These are phyloP conservation scores for Setophaga coronata DNA, from an alignment of 2,113 vertebrate species.

Conservation along the genomic window DNA sequence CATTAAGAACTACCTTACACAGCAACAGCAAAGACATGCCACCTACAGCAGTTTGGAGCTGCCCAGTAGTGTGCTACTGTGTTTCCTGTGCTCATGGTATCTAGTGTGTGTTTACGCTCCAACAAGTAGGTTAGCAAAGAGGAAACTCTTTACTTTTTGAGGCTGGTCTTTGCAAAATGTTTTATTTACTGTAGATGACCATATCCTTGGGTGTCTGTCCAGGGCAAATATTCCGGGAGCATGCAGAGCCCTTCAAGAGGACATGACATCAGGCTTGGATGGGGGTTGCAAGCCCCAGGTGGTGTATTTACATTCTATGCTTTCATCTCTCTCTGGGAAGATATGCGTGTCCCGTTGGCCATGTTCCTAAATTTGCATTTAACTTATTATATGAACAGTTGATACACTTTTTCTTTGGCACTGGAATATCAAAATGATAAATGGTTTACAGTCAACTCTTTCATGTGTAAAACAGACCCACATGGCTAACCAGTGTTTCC, in stretches of 20 bases:
- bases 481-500: not conserved
- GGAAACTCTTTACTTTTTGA: not conserved
- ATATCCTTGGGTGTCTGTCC: not conserved
- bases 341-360: not conserved
- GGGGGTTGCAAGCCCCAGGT: not conserved
- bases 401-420: not conserved
- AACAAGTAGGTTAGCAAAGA: not conserved
- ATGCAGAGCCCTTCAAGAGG: not conserved
- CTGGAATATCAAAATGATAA: not conserved
- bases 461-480: not conserved
- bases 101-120: accelerated
- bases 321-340: not conserved
- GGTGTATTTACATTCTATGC: not conserved
- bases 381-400: not conserved
- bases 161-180: not conserved
- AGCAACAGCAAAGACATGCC: not conserved
- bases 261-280: not conserved
- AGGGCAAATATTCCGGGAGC: not conserved
- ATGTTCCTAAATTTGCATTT: not conserved
- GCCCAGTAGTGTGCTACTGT: too few relatives aligned
- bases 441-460: not conserved
- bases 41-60: not conserved
- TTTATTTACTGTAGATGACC: not conserved
- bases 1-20: not conserved
- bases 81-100: not conserved